These are phyloP conservation scores for Anseranas semipalmata DNA, from an alignment of 2,113 vertebrate genomes.

Conservation along the genomic window DNA sequence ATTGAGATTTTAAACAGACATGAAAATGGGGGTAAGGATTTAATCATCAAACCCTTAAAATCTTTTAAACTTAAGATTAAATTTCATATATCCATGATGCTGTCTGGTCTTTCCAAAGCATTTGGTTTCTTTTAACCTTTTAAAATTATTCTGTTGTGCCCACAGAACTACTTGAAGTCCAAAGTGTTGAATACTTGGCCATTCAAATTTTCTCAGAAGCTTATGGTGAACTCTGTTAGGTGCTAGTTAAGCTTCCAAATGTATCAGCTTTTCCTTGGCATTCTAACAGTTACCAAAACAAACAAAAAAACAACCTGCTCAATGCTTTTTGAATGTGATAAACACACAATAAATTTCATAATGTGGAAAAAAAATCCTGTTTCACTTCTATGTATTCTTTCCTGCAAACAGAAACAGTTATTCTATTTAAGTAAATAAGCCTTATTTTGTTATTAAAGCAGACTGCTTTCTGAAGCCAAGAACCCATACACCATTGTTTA, in stretches of 20 bases:
- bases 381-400: conserved; percentile 79
- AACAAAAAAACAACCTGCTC: conserved; percentile 18
- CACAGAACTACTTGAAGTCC: not conserved
- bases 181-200: not conserved
- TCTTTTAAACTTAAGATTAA: not conserved
- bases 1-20: not conserved
- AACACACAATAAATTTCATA: conserved; percentile 78
- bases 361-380: not conserved
- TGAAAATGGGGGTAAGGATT: conserved; percentile 39
- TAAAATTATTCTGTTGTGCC: not conserved
- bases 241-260: conserved; percentile 37
- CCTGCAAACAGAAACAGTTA: conserved; percentile 86
- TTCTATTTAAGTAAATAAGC: conserved; percentile 26
- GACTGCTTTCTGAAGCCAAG: conserved; percentile 33
- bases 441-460: conserved; percentile 47
- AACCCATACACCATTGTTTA: not conserved
- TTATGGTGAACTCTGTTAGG: not conserved
- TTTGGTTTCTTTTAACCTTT: not conserved
- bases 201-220: not conserved
- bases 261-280: conserved; percentile 15
- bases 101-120: conserved; percentile 13
- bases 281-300: conserved; percentile 35
- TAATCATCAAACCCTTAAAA: conserved; percentile 21
- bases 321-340: conserved; percentile 84
- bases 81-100: not conserved